Conservation (phyloP, 2,888 invertebrate genomes). For the Drosophila siamana region DNA sequence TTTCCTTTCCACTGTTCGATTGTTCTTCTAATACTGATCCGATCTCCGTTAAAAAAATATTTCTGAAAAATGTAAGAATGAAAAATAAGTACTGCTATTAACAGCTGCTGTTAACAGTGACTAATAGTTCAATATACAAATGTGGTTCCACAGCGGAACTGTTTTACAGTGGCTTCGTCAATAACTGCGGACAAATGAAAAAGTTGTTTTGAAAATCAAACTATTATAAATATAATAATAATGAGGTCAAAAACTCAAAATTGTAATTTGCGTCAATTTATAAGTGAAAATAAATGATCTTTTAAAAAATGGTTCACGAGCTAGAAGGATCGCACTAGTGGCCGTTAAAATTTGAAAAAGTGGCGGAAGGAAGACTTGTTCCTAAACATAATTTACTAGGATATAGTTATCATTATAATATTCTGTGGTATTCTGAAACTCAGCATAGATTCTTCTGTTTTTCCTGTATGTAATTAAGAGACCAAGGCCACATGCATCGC, state of each 20-base stretch:
- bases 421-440: background rate
- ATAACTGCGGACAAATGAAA: background rate
- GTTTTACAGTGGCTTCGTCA: background rate
- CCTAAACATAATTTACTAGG: background rate
- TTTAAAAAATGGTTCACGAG: background rate
- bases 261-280: background rate
- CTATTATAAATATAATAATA: no score
- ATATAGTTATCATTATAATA: background rate
- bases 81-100: slow-evolving; percentile 32
- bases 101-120: slow-evolving; percentile 17
- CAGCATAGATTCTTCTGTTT: background rate
- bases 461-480: slow-evolving; percentile 1
- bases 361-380: background rate
- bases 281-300: background rate
- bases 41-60: no score
- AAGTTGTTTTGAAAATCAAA: background rate
- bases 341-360: background rate
- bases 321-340: background rate
- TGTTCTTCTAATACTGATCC: no score
- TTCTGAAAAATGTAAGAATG: background rate
- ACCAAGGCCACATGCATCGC: slow-evolving; percentile 31
- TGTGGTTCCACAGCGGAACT: background rate
- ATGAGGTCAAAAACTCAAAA: background rate
- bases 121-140: background rate
- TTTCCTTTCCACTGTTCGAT: no score